Conservation (phyloP, 2,888 invertebrate species). For the Drosophila limbata region DNA sequence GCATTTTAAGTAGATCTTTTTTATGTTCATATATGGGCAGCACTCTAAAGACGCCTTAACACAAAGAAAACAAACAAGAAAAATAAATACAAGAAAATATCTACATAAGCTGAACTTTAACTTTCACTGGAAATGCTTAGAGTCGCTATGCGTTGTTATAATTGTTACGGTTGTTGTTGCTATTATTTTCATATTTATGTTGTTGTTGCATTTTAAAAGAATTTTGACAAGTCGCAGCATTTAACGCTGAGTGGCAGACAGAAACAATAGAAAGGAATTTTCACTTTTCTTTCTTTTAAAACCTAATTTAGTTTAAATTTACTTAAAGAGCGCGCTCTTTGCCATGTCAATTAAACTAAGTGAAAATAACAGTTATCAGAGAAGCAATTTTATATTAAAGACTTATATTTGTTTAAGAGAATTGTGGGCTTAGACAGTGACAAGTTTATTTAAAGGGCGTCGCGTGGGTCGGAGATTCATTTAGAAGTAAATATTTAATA, state of each 20-base stretch:
- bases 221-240: slow-evolving; percentile 51
- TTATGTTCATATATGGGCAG: slow-evolving; percentile 29
- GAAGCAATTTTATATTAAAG: slow-evolving; percentile 33
- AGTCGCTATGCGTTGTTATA: slow-evolving; percentile 51
- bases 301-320: slow-evolving; percentile 60
- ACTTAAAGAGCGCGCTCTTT: slow-evolving; percentile 35
- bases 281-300: slow-evolving; percentile 61
- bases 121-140: slow-evolving; percentile 65
- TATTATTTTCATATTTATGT: slow-evolving; percentile 19
- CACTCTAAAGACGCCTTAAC: slow-evolving; percentile 49
- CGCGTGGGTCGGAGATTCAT: slow-evolving; percentile 41
- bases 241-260: slow-evolving; percentile 23
- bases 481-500: slow-evolving; percentile 74
- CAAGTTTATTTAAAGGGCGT: slow-evolving; percentile 10
- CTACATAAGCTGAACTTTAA: slow-evolving; percentile 33
- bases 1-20: slow-evolving; percentile 12
- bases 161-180: slow-evolving; percentile 39
- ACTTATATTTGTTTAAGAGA: background rate
- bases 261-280: slow-evolving; percentile 59
- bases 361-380: slow-evolving; percentile 66
- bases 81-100: slow-evolving; percentile 9
- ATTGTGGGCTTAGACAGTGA: background rate
- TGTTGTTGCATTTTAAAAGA: slow-evolving; percentile 51
- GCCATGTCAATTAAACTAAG: slow-evolving; percentile 70
- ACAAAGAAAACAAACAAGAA: slow-evolving; percentile 41